These are phyloP conservation scores for Centropristis striata DNA, from an alignment of 2,113 vertebrate genomes.

Conservation along the genomic window DNA sequence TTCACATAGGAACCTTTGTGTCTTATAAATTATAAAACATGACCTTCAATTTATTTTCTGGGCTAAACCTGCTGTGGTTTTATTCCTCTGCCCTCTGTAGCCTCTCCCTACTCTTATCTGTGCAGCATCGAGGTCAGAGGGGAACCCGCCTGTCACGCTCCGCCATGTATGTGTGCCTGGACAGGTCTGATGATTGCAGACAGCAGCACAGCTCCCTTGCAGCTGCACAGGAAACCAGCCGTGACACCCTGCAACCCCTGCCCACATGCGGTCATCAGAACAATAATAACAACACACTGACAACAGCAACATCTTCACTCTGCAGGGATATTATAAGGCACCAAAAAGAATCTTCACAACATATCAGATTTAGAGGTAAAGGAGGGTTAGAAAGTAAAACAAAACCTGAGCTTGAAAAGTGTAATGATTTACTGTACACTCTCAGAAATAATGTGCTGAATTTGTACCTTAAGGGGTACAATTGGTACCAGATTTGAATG, in stretches of 20 bases:
- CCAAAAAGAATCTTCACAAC: not conserved
- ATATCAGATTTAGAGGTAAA: not conserved
- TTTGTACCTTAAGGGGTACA: too few relatives aligned
- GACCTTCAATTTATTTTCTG: not conserved
- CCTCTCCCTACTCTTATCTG: not conserved
- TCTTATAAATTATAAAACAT: slow-evolving; percentile 14
- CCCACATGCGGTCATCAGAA: slow-evolving; percentile 45
- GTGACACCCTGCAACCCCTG: slow-evolving; percentile 8
- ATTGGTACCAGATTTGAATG: too few relatives aligned
- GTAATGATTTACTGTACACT: not conserved
- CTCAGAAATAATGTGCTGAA: too few relatives aligned
- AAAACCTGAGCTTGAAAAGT: not conserved
- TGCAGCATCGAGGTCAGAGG: slow-evolving; percentile 13
- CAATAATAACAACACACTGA: slow-evolving; percentile 36
- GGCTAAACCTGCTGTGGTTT: not conserved
- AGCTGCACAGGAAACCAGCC: slow-evolving; percentile 71
- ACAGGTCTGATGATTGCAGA: slow-evolving; percentile 38
- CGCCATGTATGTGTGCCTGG: slow-evolving; percentile 24
- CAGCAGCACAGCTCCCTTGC: slow-evolving; percentile 28
- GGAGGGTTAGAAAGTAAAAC: not conserved
- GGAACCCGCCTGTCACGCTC: slow-evolving; percentile 37
- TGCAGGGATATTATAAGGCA: not conserved
- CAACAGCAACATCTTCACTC: not conserved
- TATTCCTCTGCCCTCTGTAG: slow-evolving; percentile 10
- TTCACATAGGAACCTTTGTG: not conserved